phyloP scores from a whole-genome alignment of 2,113 vertebrate species.

The Paramisgurnus dabryanus region DNA sequence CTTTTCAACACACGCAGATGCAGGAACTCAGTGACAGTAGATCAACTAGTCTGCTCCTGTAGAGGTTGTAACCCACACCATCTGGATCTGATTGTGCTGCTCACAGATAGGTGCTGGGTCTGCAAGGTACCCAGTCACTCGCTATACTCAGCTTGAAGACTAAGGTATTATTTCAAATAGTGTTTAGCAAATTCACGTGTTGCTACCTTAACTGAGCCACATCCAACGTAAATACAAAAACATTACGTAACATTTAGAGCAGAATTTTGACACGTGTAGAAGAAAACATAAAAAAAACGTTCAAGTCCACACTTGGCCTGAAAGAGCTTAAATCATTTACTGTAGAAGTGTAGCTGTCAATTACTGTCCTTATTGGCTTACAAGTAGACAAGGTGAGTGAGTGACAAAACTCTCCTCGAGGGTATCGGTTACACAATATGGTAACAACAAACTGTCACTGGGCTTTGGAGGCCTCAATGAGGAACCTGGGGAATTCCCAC shows the following conservation, averaged over 20 bases:
- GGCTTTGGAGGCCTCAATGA: slow-evolving; percentile 20
- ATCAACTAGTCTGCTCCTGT: slow-evolving; percentile 72
- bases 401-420: slow-evolving; percentile 34
- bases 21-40: slow-evolving; percentile 82
- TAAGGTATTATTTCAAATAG: slow-evolving; percentile 16
- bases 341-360: slow-evolving; percentile 23
- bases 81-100: slow-evolving; percentile 93
- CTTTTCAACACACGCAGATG: slow-evolving; percentile 54
- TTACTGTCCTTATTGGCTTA: slow-evolving; percentile 38
- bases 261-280: neutral
- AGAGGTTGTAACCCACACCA: slow-evolving; percentile 85
- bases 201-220: neutral
- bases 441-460: slow-evolving; percentile 40
- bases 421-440: slow-evolving; percentile 41
- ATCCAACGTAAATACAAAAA: slow-evolving; percentile 12
- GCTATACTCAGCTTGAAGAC: slow-evolving; percentile 32
- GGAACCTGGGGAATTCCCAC: slow-evolving; percentile 32
- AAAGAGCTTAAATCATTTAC: slow-evolving; percentile 9
- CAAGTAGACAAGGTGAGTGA: slow-evolving; percentile 34
- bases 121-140: slow-evolving; percentile 55
- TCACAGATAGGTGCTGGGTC: slow-evolving; percentile 75
- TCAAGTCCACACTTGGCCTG: slow-evolving; percentile 22
- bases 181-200: slow-evolving; percentile 27
- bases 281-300: slow-evolving; percentile 17
- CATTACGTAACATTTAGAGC: neutral